Conservation (phyloP, 2,888 invertebrate species). For the Erannis defoliaria region DNA sequence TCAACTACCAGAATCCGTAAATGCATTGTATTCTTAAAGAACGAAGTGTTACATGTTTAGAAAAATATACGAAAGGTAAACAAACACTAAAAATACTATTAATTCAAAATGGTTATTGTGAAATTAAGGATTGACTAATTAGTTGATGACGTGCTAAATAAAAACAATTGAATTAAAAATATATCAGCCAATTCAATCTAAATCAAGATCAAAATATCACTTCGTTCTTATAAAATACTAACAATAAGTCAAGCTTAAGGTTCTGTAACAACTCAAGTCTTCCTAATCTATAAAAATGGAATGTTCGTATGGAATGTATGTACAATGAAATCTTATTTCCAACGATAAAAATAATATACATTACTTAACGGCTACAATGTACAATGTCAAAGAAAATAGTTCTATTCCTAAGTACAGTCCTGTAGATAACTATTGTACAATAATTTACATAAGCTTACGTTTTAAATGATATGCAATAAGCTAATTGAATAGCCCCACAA, state of each 20-base stretch:
- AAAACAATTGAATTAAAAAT: too few species aligned
- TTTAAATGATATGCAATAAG: constrained; percentile 85
- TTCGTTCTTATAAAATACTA: not conserved
- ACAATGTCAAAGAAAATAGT: constrained; percentile 60
- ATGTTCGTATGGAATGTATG: constrained; percentile 60
- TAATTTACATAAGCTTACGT: constrained; percentile 84
- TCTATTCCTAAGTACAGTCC: constrained; percentile 74
- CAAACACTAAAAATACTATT: too few species aligned
- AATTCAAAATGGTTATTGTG: too few species aligned
- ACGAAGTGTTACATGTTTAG: not conserved
- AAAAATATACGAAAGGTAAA: too few species aligned
- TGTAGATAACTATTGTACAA: constrained; percentile 79
- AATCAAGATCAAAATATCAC: not conserved
- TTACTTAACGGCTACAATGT: constrained; percentile 61
- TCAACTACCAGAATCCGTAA: too few species aligned
- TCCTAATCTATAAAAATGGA: constrained; percentile 42
- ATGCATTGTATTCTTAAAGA: not conserved
- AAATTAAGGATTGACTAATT: too few species aligned
- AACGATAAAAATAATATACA: constrained; percentile 74
- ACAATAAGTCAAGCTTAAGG: not conserved
- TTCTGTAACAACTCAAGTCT: constrained; percentile 23
- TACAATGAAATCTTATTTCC: constrained; percentile 80
- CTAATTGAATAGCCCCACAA: constrained; percentile 58
- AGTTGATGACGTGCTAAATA: too few species aligned
- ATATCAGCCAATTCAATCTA: not conserved